A percentile compares a stretch with the other conserved stretches of the same genome.
These are phyloP conservation scores for Paratilapia polleni DNA, from an alignment of 2,113 vertebrate species.

Conservation along the genomic window DNA sequence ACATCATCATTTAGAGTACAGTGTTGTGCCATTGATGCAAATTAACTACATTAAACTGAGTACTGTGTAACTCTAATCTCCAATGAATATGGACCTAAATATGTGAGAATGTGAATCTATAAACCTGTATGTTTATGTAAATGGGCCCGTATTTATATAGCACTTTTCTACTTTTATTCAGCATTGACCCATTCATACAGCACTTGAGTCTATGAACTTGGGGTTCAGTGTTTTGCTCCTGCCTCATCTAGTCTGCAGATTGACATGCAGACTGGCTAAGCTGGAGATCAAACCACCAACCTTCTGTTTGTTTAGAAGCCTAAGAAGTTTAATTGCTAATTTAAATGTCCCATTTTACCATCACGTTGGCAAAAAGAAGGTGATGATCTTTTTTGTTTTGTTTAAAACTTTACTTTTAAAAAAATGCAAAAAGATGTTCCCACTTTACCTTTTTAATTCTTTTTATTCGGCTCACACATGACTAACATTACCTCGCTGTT, in stretches of 20 bases:
- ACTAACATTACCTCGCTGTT: not conserved
- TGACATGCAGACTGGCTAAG: not conserved
- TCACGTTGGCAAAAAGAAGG: not conserved
- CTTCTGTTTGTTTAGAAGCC: not conserved
- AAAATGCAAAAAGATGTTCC: no score
- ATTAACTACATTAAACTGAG: not conserved
- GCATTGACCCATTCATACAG: not conserved
- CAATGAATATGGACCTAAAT: not conserved
- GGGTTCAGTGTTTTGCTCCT: no score
- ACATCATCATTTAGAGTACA: not conserved
- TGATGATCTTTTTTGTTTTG: no score
- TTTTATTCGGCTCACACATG: not conserved
- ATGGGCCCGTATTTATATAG: not conserved
- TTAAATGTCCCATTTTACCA: not conserved
- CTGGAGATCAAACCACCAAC: not conserved
- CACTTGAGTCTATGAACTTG: no score
- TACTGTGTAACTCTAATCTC: not conserved
- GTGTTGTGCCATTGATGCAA: not conserved
- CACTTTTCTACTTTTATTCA: not conserved
- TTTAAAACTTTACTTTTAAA: no score
- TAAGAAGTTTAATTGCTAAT: not conserved
- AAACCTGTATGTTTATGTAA: not conserved
- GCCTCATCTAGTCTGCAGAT: not conserved
- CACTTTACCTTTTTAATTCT: not conserved
- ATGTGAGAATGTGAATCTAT: conserved; percentile 7